phyloP scores from a whole-genome alignment of 2,113 vertebrate species.

The Helogale parvula region DNA sequence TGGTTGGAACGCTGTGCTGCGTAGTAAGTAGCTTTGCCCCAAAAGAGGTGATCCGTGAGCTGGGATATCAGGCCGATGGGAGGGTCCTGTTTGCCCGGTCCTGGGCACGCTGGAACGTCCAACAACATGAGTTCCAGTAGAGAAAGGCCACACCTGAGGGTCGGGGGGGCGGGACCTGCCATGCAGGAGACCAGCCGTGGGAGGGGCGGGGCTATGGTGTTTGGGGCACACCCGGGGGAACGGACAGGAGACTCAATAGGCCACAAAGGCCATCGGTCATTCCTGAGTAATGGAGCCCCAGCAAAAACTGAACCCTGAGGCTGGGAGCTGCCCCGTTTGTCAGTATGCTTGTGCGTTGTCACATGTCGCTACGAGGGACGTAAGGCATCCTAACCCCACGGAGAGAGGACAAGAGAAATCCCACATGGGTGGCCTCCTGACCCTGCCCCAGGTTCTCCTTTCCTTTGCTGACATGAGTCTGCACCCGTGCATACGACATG shows the following conservation, averaged over 20 bases:
- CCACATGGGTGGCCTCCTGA: fast-evolving
- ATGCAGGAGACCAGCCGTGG: not conserved
- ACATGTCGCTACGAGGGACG: not conserved
- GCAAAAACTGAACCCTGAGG: not conserved
- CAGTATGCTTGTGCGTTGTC: not conserved
- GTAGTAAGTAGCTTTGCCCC: not conserved
- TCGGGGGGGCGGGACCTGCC: not conserved
- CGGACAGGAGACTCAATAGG: not conserved
- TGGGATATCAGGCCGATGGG: not conserved
- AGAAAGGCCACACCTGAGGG: not conserved
- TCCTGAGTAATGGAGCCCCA: no score
- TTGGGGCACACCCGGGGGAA: not conserved
- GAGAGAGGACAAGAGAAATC: not conserved
- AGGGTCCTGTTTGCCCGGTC: not conserved
- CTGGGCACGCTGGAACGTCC: not conserved
- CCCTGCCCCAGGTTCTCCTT: fast-evolving
- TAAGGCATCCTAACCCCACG: not conserved
- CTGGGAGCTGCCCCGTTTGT: not conserved
- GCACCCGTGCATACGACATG: not conserved
- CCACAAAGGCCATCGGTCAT: fast-evolving
- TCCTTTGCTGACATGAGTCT: not conserved
- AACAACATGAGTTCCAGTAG: not conserved
- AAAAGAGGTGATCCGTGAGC: not conserved
- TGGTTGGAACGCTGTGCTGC: fast-evolving
- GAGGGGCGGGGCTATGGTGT: not conserved